These are phyloP conservation scores for Pheosia tremula DNA, from an alignment of 2,888 invertebrate species.

Conservation along the genomic window DNA sequence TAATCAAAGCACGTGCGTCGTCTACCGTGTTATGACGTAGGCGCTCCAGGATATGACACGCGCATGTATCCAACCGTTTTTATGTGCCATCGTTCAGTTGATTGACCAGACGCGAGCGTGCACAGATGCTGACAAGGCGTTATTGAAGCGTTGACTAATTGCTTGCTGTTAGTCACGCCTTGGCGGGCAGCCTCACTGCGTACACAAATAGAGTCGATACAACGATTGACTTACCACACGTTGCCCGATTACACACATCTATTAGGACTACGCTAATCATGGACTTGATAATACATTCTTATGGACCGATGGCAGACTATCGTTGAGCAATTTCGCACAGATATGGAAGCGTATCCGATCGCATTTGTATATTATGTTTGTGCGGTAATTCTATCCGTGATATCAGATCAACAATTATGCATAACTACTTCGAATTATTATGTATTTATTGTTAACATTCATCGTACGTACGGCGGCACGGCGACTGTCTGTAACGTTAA, in stretches of 20 bases:
- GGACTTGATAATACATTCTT: slow-evolving; percentile 18
- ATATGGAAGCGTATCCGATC: background rate
- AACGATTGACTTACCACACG: slow-evolving; percentile 73
- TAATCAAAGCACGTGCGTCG: slow-evolving; percentile 48
- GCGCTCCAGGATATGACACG: slow-evolving; percentile 37
- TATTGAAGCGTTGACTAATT: slow-evolving; percentile 74
- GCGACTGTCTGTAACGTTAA: no score
- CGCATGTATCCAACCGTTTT: slow-evolving; percentile 27
- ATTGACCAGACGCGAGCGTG: slow-evolving; percentile 46
- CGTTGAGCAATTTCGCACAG: background rate
- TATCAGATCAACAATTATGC: background rate
- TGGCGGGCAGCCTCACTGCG: slow-evolving; percentile 56
- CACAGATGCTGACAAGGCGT: slow-evolving; percentile 65
- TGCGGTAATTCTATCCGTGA: background rate
- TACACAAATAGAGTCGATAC: slow-evolving; percentile 73
- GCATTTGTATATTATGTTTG: background rate
- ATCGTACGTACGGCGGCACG: no score
- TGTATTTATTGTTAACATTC: no score
- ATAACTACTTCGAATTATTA: background rate
- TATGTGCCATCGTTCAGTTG: slow-evolving; percentile 42
- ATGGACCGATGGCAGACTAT: slow-evolving; percentile 2
- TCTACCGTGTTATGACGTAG: slow-evolving; percentile 42
- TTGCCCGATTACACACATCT: slow-evolving; percentile 58
- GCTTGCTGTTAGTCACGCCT: slow-evolving; percentile 71
- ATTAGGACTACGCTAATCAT: slow-evolving; percentile 38